These are phyloP conservation scores for Burhinus bistriatus DNA, from an alignment of 2,113 vertebrate genomes.

Conservation along the genomic window DNA sequence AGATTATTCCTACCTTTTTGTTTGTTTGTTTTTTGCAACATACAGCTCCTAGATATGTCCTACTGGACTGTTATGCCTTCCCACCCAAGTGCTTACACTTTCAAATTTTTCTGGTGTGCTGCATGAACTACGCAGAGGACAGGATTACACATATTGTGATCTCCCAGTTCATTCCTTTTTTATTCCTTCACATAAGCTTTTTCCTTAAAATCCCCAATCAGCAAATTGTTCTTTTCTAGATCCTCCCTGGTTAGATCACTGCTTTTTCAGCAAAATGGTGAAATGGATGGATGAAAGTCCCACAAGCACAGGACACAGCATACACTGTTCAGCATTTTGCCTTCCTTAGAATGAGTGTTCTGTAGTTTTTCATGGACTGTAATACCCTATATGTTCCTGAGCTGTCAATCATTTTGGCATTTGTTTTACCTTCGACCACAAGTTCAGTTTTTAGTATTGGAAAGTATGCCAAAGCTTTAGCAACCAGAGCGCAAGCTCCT, in stretches of 20 bases:
- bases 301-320: background rate
- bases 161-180: background rate
- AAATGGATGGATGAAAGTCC: background rate
- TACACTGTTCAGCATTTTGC: rapidly evolving
- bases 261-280: background rate
- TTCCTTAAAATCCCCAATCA: background rate
- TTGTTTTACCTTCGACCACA: background rate
- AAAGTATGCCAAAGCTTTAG: background rate
- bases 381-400: background rate
- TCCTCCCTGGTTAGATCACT: background rate
- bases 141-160: background rate
- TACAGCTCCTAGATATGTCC: background rate
- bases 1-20: background rate
- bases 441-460: background rate
- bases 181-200: background rate
- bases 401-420: background rate
- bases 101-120: background rate
- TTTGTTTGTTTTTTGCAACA: background rate
- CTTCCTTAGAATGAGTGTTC: background rate
- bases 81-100: background rate
- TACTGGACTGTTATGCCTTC: background rate
- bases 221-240: background rate
- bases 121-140: background rate
- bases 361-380: background rate
- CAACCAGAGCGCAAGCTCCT: background rate